phyloP scores from a whole-genome alignment of 92 coral and sea anemone genomes.

The Zoanthus sociatus region DNA sequence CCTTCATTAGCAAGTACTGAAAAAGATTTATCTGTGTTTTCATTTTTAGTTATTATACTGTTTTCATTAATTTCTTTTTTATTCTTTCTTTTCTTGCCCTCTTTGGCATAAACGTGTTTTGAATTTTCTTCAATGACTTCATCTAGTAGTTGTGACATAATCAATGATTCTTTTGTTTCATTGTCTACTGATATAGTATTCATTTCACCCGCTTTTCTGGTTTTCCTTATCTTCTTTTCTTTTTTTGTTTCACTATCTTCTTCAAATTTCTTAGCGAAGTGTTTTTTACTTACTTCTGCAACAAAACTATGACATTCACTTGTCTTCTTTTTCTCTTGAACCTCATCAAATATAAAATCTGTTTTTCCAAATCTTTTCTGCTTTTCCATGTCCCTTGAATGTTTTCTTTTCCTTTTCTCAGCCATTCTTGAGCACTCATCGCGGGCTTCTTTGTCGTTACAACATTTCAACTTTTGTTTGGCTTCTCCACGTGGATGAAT shows the following conservation, averaged over 20 bases:
- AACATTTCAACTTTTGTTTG: constrained; percentile 3
- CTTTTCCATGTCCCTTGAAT: not conserved
- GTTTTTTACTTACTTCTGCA: not conserved
- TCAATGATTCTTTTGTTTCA: not conserved
- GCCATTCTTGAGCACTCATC: not conserved
- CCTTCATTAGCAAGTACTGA: not conserved
- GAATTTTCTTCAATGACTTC: not conserved
- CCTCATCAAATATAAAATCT: constrained; percentile 1
- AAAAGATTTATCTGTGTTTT: not conserved
- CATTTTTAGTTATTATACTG: not conserved
- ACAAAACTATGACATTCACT: constrained; percentile 33
- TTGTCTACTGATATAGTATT: not conserved
- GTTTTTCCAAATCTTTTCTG: not conserved
- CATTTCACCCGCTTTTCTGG: not conserved
- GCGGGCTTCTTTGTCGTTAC: not conserved
- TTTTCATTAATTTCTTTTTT: not conserved
- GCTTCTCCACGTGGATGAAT: constrained; percentile 5
- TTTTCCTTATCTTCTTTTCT: not conserved
- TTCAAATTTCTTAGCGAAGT: not conserved
- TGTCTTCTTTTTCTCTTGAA: constrained; percentile 13
- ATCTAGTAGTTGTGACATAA: not conserved
- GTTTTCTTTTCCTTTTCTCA: not conserved
- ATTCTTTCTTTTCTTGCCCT: constrained; percentile 1
- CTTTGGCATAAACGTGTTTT: not conserved
- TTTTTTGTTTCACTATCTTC: not conserved